phyloP scores from a whole-genome alignment of 2,113 vertebrate genomes.

The Myotis lucifugus region DNA sequence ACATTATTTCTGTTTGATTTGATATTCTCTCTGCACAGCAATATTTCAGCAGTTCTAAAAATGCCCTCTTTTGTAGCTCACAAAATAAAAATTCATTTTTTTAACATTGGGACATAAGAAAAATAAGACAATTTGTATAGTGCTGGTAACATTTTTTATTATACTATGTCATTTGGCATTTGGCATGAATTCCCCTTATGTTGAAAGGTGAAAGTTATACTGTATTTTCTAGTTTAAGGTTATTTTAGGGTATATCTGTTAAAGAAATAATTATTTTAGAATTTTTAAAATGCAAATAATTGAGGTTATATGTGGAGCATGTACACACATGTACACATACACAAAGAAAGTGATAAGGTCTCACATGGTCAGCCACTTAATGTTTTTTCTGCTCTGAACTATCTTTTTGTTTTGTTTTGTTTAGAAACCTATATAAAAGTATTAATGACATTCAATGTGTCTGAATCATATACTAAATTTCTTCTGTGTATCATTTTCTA shows the following conservation, averaged over 20 bases:
- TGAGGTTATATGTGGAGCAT: neutral
- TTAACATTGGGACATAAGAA: neutral
- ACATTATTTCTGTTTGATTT: conserved; percentile 53
- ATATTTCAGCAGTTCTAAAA: conserved; percentile 50
- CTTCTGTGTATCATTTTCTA: neutral
- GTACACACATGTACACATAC: neutral
- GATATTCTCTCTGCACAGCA: neutral
- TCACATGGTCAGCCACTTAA: neutral
- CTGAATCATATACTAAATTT: neutral
- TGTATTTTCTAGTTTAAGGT: neutral
- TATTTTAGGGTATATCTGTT: neutral
- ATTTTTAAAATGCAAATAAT: neutral
- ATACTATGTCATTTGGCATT: neutral
- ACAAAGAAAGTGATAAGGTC: neutral
- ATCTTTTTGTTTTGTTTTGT: neutral
- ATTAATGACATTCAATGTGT: neutral
- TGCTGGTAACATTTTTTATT: neutral
- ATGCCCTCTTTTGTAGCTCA: conserved; percentile 26
- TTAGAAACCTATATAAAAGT: neutral
- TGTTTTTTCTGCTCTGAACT: neutral
- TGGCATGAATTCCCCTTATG: neutral
- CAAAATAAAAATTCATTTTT: conserved; percentile 42
- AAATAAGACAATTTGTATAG: neutral
- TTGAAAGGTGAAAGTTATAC: neutral
- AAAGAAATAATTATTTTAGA: conserved; percentile 30